These are phyloP conservation scores for Spodoptera frugiperda DNA, from an alignment of 1,140 invertebrate genomes.

Conservation along the genomic window DNA sequence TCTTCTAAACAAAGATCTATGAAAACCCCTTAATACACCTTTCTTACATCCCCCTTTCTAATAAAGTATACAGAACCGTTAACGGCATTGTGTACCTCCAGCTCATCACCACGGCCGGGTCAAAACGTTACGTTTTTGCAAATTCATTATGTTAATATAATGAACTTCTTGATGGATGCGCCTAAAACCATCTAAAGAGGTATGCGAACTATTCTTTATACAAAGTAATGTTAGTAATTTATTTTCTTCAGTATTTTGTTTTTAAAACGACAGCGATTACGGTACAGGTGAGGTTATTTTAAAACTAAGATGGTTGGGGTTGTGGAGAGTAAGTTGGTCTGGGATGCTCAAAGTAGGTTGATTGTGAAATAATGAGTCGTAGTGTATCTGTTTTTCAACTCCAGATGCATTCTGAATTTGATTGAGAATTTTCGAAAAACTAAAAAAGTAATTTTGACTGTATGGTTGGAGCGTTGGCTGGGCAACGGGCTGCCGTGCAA, in stretches of 20 bases:
- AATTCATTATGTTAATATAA: constrained; percentile 27
- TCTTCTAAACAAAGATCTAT: too few species aligned
- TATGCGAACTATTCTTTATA: neutral
- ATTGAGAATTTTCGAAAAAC: too few species aligned
- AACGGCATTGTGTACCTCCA: neutral
- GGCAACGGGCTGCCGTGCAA: too few species aligned
- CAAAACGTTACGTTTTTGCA: constrained; percentile 7
- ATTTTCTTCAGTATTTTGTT: neutral
- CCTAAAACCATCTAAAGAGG: constrained; percentile 5
- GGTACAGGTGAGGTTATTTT: neutral
- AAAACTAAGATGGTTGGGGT: neutral
- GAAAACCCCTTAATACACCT: too few species aligned
- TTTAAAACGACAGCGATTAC: neutral
- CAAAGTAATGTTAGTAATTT: neutral
- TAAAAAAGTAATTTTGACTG: too few species aligned
- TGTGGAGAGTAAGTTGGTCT: too few species aligned
- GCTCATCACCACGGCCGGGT: neutral
- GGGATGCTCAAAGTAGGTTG: too few species aligned
- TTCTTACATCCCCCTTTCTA: too few species aligned
- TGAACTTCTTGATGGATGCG: constrained; percentile 7
- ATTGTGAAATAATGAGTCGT: too few species aligned
- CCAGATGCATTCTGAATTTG: too few species aligned
- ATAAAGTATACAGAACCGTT: neutral
- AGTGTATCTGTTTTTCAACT: too few species aligned
- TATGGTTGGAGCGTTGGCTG: too few species aligned